These are phyloP conservation scores for Poliocrania exsul DNA, from an alignment of 2,797 vertebrate species.

Conservation along the genomic window DNA sequence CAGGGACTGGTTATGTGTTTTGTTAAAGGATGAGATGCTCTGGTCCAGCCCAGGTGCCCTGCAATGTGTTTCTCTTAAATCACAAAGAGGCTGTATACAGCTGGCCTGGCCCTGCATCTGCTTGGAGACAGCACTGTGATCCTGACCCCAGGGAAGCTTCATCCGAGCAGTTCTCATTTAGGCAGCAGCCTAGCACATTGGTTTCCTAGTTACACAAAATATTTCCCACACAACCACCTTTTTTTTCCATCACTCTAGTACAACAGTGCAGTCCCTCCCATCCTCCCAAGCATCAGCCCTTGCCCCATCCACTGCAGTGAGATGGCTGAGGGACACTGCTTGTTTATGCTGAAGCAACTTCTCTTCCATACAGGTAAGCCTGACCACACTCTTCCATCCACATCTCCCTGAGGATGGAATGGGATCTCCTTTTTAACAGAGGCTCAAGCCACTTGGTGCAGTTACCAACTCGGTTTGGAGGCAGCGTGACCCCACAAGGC, in stretches of 20 bases:
- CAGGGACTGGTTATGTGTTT: background rate
- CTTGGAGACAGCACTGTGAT: background rate
- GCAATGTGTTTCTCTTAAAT: background rate
- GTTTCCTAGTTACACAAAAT: background rate
- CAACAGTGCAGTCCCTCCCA: background rate
- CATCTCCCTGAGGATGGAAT: background rate
- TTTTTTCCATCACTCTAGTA: background rate
- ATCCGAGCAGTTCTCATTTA: background rate
- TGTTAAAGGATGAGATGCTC: background rate
- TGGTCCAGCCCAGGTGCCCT: background rate
- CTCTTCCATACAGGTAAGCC: accelerated
- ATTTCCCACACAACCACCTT: background rate
- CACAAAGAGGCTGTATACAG: background rate
- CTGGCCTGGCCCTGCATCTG: accelerated
- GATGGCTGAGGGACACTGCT: background rate
- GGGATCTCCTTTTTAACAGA: background rate
- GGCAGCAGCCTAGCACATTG: background rate
- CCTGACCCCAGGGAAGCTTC: background rate
- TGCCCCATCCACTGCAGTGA: background rate
- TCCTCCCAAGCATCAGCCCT: background rate
- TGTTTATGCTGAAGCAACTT: accelerated
- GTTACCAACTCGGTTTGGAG: background rate
- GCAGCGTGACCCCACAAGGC: background rate
- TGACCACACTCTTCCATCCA: background rate
- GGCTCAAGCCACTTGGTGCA: accelerated